These are phyloP conservation scores for Chrysemys picta DNA, from an alignment of 2,113 vertebrate species.

Conservation along the genomic window DNA sequence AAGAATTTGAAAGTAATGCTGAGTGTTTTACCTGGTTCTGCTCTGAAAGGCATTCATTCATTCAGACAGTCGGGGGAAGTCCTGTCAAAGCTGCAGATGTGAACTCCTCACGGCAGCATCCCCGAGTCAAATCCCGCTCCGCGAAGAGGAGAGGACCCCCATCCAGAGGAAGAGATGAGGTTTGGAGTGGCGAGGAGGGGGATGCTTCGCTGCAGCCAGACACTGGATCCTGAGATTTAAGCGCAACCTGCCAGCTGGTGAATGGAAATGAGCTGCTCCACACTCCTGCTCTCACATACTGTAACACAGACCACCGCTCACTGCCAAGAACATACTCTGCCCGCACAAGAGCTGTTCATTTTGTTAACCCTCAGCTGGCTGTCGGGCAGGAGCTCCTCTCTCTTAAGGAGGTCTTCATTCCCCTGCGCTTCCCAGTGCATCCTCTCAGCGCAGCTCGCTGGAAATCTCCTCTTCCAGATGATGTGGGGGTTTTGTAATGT, in stretches of 20 bases:
- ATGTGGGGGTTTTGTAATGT: rapidly evolving
- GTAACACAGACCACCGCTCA: slow-evolving; percentile 1
- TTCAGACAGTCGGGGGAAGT: not conserved
- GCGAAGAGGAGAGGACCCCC: not conserved
- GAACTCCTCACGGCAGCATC: not conserved
- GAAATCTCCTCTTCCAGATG: not conserved
- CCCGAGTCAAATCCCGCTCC: not conserved
- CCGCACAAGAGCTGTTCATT: not conserved
- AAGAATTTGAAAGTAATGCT: rapidly evolving
- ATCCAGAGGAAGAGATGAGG: not conserved
- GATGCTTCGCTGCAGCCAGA: rapidly evolving
- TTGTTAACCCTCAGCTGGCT: slow-evolving; percentile 58
- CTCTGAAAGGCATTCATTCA: slow-evolving; percentile 42
- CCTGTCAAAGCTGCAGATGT: not conserved
- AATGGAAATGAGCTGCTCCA: not conserved
- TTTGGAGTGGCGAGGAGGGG: not conserved
- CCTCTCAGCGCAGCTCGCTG: not conserved
- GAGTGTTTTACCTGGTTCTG: slow-evolving; percentile 73
- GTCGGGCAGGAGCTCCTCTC: not conserved
- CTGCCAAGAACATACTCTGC: slow-evolving; percentile 2
- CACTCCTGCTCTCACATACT: not conserved
- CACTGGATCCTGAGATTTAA: not conserved
- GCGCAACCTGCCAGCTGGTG: not conserved
- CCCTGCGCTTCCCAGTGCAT: not conserved
- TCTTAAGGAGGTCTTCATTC: not conserved